These are phyloP conservation scores for Podarcis cretensis DNA, from an alignment of 2,113 vertebrate genomes.

Conservation along the genomic window DNA sequence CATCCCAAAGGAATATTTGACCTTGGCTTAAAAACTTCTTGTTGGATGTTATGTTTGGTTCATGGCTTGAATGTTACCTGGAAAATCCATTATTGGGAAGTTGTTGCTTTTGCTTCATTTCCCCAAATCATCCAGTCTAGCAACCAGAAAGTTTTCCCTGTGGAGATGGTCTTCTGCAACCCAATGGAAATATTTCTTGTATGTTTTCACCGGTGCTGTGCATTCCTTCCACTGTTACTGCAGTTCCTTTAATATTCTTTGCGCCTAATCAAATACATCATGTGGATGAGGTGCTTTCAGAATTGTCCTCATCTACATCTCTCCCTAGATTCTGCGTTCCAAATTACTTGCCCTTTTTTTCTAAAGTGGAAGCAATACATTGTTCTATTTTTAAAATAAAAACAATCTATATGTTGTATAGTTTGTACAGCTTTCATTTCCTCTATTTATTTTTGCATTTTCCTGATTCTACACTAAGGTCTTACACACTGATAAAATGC, in stretches of 20 bases:
- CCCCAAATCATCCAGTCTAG: constrained; percentile 14
- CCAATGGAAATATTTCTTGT: background rate
- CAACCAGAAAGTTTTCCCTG: constrained; percentile 2
- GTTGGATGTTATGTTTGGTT: background rate
- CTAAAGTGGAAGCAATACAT: background rate
- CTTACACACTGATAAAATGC: background rate
- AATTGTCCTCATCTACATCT: background rate
- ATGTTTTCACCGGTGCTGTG: background rate
- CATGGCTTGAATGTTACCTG: background rate
- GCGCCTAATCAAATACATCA: background rate
- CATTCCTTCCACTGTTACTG: background rate
- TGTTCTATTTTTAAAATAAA: background rate
- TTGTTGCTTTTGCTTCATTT: background rate
- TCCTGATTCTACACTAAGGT: background rate
- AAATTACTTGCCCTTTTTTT: background rate
- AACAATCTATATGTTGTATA: background rate
- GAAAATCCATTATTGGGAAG: background rate
- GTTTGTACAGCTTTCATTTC: background rate
- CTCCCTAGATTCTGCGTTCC: background rate
- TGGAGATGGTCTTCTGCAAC: background rate
- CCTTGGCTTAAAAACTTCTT: background rate
- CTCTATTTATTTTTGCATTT: background rate
- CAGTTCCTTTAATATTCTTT: background rate
- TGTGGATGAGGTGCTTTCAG: background rate
- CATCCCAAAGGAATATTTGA: constrained; percentile 9